phyloP scores from a whole-genome alignment of 23 tunicate genomes.

The Halocynthia roretzi region DNA sequence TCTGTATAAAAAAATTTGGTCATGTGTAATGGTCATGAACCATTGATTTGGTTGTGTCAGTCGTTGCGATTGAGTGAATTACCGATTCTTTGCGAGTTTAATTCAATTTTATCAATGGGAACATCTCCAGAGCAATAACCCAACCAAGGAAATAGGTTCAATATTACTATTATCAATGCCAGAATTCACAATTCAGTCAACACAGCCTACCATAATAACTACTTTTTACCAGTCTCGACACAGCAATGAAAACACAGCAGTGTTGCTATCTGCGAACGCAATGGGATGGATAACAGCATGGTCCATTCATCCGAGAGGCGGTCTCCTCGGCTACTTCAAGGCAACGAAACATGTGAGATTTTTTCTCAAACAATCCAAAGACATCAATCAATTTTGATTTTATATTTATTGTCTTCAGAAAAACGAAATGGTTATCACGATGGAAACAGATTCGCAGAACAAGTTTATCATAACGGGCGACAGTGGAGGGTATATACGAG shows the following conservation, averaged over 20 bases:
- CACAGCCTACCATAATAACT: not conserved
- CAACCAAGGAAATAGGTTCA: too few relatives aligned
- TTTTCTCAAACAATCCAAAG: not conserved
- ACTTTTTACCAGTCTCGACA: conserved; percentile 28
- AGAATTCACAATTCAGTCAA: too few relatives aligned
- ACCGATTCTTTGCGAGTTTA: too few relatives aligned
- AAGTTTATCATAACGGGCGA: conserved; percentile 57
- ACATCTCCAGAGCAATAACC: too few relatives aligned
- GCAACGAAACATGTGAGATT: conserved; percentile 13
- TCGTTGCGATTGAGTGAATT: too few relatives aligned
- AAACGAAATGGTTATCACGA: conserved; percentile 41
- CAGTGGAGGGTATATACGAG: conserved; percentile 60
- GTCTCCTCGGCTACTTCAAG: conserved; percentile 43
- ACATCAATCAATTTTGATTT: not conserved
- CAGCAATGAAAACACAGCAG: conserved; percentile 24
- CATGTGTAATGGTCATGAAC: too few relatives aligned
- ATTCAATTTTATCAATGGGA: too few relatives aligned
- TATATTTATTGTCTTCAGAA: not conserved
- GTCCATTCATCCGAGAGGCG: conserved; percentile 82
- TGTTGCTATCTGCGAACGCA: conserved; percentile 31
- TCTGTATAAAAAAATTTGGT: too few relatives aligned
- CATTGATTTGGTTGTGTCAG: too few relatives aligned
- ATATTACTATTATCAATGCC: too few relatives aligned
- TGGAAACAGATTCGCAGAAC: conserved; percentile 47
- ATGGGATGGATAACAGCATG: conserved; percentile 79